Conservation (phyloP, 2,113 vertebrate species). For the Hystrix cristata region DNA sequence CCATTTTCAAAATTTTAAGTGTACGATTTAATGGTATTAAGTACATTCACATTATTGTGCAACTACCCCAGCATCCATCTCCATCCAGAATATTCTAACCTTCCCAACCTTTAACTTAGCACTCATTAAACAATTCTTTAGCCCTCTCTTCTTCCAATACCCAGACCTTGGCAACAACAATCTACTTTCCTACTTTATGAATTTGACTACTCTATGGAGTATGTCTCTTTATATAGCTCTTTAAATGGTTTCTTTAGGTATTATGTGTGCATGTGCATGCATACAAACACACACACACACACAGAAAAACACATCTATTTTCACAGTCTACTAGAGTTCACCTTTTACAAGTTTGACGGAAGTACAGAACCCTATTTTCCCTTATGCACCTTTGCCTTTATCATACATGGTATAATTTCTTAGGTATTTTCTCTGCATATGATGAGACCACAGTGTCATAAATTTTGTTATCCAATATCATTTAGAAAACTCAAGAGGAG, state of each 20-base stretch:
- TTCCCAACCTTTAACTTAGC: not conserved
- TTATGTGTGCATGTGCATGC: too few relatives aligned
- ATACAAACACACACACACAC: not conserved
- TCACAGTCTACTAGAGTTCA: not conserved
- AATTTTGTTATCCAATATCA: not conserved
- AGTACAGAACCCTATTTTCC: not conserved
- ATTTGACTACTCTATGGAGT: not conserved
- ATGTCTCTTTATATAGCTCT: not conserved
- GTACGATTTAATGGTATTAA: not conserved
- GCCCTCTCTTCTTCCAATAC: not conserved
- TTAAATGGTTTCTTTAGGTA: not conserved
- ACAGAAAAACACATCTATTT: not conserved
- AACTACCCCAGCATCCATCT: not conserved
- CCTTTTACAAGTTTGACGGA: not conserved
- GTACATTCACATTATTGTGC: not conserved
- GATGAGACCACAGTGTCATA: not conserved
- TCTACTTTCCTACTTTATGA: not conserved
- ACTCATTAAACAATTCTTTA: not conserved
- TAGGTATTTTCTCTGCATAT: not conserved
- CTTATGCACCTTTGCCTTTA: not conserved
- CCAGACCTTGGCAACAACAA: not conserved
- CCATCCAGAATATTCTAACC: not conserved
- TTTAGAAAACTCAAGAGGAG: not conserved
- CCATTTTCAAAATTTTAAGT: not conserved
- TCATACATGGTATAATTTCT: not conserved